Conservation (phyloP, 2,113 vertebrate genomes). For the Pseudorasbora parva region DNA sequence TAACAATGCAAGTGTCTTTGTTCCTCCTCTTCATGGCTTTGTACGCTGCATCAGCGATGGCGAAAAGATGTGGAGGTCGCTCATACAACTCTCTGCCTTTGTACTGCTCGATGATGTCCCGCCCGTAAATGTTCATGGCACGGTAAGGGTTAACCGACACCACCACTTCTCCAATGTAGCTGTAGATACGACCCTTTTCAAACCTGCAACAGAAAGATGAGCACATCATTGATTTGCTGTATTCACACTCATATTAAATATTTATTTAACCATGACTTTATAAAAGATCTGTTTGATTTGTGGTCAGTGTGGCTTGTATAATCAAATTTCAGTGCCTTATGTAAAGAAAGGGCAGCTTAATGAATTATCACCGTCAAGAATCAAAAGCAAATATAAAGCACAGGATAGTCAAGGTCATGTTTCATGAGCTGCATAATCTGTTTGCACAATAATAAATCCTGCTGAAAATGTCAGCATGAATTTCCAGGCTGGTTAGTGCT, state of each 20-base stretch:
- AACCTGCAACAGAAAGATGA: slow-evolving; percentile 76
- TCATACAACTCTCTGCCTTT: slow-evolving; percentile 94
- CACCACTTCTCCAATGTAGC: slow-evolving; percentile 94
- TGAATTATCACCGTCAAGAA: slow-evolving; percentile 18
- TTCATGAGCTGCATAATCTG: slow-evolving; percentile 18
- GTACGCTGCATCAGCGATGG: slow-evolving; percentile 95
- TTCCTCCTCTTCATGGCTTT: slow-evolving; percentile 98
- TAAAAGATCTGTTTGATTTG: slow-evolving; percentile 14
- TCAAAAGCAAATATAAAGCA: slow-evolving; percentile 20
- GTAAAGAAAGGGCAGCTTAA: neutral
- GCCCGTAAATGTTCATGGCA: slow-evolving; percentile 91
- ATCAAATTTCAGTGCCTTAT: neutral
- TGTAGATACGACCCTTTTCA: slow-evolving; percentile 95
- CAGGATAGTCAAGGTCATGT: slow-evolving; percentile 8
- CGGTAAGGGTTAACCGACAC: slow-evolving; percentile 97
- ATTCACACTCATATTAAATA: neutral
- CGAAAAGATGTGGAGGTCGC: slow-evolving; percentile 94
- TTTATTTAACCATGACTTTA: neutral
- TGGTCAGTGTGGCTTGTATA: slow-evolving; percentile 8
- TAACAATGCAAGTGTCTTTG: slow-evolving; percentile 97
- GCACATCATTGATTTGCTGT: neutral
- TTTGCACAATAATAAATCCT: slow-evolving; percentile 37
- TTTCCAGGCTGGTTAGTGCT: neutral
- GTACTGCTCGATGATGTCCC: slow-evolving; percentile 91
- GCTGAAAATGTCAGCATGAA: neutral